Base-by-base conservation (phyloP, 2,113 vertebrate genomes). In the Sarotherodon lohbergeri region DNA sequence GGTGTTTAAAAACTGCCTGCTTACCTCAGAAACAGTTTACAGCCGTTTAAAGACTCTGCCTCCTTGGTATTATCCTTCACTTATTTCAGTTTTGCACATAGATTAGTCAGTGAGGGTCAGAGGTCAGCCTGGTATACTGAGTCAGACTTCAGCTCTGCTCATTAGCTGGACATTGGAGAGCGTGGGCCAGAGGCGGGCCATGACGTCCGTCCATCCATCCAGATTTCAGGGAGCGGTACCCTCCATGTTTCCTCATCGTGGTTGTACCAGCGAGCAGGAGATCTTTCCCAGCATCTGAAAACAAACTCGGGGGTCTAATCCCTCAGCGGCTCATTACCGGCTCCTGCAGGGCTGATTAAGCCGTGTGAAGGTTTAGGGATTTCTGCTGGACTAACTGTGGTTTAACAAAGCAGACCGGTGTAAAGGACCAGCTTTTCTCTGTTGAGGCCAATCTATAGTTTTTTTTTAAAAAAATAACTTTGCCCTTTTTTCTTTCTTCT, bases 311-410 rank as follows among this genome's bases (percentile, higher is more conserved):
- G 92, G 81, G 86, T 88, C 86, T 93, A 94, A 95, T 97, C 96
- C 96, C 96, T 93, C 41, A 86, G 81, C 85, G 87, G 94, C 95
- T 97, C 94, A 91, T 97, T 95, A 96, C 93, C 89, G 90, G 79
- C 89, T 93, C 93, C 85, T 93, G 91, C 93, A 73, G 61, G 46
- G 91, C 83, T 89, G 94, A 95, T 94, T 78, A 78, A 81, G 86
- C 52, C 34, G 2, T 89, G 87, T 86, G 84, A 91, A 90, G 95
- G 92, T 91, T 91, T 93, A 92, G 89, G 93, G 94, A 91, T 95
- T 95, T 94, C 92, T 82, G 92, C 90, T 41, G 73, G 73, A 78
- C 73, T 34, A 78, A 78, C 73, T 5, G 9, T 57, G 85, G 29
- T 83, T 90, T 86, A 84, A 89, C 50, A 48, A 48, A 76, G 71